Base-by-base conservation (phyloP, 2,113 vertebrate genomes). In the Rhombomys opimus region DNA sequence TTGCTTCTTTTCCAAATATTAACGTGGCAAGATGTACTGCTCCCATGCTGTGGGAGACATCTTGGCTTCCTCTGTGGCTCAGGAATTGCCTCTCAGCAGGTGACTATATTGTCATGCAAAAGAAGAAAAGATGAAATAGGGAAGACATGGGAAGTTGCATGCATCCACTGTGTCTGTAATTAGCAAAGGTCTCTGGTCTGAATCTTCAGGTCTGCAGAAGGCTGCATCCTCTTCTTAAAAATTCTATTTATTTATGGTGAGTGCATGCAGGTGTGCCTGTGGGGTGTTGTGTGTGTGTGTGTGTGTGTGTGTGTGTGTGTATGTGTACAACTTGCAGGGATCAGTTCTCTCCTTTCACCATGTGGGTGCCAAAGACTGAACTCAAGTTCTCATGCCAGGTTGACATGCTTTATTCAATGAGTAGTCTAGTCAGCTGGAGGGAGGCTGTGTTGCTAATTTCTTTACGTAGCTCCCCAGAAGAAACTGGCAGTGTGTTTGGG, bases 161-260 rank as follows among this genome's bases (percentile, higher is more conserved):
- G 27, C n/a, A 85, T 97, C 52, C 70, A 61, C 92, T 97, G 95
- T 96, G 98, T 98, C 82, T 78, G 75, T 88, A 97, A 97, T 96
- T 98, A 98, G 75, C 59, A 95, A 72, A 4, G 0, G 7, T 87
- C 50, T 96, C 46, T 94, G 63, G 38, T 92, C 77, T 97, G 93
- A n/a, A 41, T 96, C 7, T 97, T 86, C 91, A 97, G 13, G 30
- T 95, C 97, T 93, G 89, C 88, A 98, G 72, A 80, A 94, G 92
- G 87, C 76, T 84, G 93, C 91, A 38, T 41, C 35, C 93, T 46
- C 32, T 46, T 65, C 41, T 50, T 67, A 61, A 38, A 81, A 61
- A 61, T 84, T 84, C 38, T 9, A 61, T 38, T 59, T 5, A n/a
- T 59, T 78, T 61, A n/a, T 82, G 80, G 9, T 84, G 9, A 15